Percentiles rank a stretch among this genome's conserved stretches.
Evolutionary conservation across 2,113 vertebrate species (phyloP).

Genomic region (Spermophilus dauricus): DNA sequence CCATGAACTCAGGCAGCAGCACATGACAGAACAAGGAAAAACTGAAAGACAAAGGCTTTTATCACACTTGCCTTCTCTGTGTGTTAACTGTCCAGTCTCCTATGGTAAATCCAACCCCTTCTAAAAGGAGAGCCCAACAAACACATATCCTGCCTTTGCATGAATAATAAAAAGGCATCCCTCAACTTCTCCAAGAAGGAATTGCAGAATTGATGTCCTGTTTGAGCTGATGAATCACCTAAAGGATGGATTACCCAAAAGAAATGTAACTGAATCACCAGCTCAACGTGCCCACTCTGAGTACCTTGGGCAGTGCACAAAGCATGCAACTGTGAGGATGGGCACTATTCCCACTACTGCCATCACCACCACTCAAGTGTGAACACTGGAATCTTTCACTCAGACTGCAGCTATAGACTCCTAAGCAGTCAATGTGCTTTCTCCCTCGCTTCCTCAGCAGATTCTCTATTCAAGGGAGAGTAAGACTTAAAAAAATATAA

Average conservation of each 20-base stretch:
- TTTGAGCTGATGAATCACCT: neutral
- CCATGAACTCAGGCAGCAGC: constrained; percentile 69
- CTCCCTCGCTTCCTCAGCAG: neutral
- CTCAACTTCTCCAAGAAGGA: neutral
- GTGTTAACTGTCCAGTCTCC: neutral
- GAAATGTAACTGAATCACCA: neutral
- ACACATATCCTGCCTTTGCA: neutral
- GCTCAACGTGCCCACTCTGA: neutral
- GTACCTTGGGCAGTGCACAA: neutral
- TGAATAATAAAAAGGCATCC: neutral
- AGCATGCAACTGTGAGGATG: neutral
- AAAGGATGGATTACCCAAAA: neutral
- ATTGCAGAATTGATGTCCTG: neutral
- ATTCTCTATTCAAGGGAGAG: neutral
- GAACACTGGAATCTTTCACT: neutral
- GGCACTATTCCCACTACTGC: neutral
- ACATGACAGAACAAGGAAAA: constrained; percentile 29
- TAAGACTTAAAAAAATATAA: neutral
- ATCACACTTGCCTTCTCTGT: neutral
- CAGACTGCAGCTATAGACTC: neutral
- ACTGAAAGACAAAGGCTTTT: neutral
- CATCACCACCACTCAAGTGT: neutral
- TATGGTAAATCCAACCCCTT: neutral
- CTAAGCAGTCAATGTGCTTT: neutral
- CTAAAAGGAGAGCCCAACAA: neutral